Evolutionary conservation across 2,888 invertebrate species (phyloP).

Genomic region (Hirtodrosophila duncani): DNA sequence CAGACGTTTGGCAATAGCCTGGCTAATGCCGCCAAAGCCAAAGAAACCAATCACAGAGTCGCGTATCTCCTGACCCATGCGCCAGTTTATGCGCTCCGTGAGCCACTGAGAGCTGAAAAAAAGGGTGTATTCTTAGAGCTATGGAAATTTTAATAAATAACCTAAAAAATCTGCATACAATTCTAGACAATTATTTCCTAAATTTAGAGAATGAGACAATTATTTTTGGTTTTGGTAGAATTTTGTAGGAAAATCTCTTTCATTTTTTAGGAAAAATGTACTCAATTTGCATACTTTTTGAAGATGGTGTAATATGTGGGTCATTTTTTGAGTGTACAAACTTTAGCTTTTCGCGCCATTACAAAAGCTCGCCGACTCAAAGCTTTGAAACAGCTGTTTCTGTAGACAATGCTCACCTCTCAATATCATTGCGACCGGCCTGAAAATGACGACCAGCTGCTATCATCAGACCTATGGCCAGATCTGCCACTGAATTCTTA

Average conservation of each 20-base stretch:
- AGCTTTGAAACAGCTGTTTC: conserved; percentile 40
- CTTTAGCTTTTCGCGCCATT: conserved; percentile 24
- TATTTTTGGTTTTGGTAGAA: too few species aligned
- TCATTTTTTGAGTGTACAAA: conserved; percentile 1
- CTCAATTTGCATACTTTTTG: too few species aligned
- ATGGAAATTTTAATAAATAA: background rate
- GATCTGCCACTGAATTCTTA: conserved; percentile 88
- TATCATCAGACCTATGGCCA: conserved; percentile 87
- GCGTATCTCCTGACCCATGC: conserved; percentile 87
- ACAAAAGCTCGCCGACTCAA: conserved; percentile 3
- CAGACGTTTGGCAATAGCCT: conserved; percentile 87
- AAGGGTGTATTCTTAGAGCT: background rate
- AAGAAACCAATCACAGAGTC: conserved; percentile 90
- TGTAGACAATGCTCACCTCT: conserved; percentile 73
- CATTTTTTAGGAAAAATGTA: too few species aligned
- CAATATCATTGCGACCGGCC: conserved; percentile 85
- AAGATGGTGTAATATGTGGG: too few species aligned
- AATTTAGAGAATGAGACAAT: too few species aligned
- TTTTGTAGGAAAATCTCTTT: too few species aligned
- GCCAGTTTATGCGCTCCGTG: conserved; percentile 85
- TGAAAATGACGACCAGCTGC: conserved; percentile 87
- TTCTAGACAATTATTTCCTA: too few species aligned
- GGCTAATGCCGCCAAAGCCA: conserved; percentile 90
- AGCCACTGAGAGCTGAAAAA: conserved; percentile 82
- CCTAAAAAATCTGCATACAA: too few species aligned